Evolutionary conservation across 2,797 vertebrate genomes (phyloP), one percentile per base, ranked within the genome.

Genomic region (Myotis planiceps): DNA sequence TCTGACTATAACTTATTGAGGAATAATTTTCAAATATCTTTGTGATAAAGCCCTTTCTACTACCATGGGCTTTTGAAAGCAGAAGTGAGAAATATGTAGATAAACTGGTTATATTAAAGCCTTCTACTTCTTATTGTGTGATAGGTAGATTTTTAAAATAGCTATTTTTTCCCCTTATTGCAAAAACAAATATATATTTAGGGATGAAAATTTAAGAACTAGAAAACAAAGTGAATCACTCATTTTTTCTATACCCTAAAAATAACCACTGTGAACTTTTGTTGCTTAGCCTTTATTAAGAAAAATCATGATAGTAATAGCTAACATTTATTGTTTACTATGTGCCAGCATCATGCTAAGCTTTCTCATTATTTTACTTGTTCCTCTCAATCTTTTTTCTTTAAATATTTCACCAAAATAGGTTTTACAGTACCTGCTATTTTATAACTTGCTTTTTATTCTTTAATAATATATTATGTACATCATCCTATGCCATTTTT

Each of bases 51-150:
- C 1, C 32, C 53, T 89, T 93, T 96, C 16, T 78, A 53, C 18
- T 88, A 78, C 47, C 10, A 14, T 92, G 53, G 8, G 18, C 16
- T 39, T 92, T 96, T 88, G 42, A 39, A 94, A 84, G 10, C 18
- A 92, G 18, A 95, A 92, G 47, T 80, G 21, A 92, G 63, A 87
- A 87, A 75, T 39, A 87, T 51, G 19, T 81, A 3, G 9, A 92
- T 88, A 80, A 84, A 72, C 32, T 90, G 58, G 82, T 89, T 87
- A 75, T 87, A 71, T 81, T 93, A 79, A 97, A 97, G 21, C 19
- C 15, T 42, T 80, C 63, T 27, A 27, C 16, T 69, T 82, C 27
- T 78, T 94, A 51, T 16, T 82, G 10, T 93, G 3, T 82, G n/a
- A 65, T 65, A 65, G 60, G 15, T 68, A 81, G 18, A 32, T 87